Evolutionary conservation across 2,113 vertebrate species (phyloP), one percentile per base, ranked within the genome.

Genomic region (Caranx melampygus): DNA sequence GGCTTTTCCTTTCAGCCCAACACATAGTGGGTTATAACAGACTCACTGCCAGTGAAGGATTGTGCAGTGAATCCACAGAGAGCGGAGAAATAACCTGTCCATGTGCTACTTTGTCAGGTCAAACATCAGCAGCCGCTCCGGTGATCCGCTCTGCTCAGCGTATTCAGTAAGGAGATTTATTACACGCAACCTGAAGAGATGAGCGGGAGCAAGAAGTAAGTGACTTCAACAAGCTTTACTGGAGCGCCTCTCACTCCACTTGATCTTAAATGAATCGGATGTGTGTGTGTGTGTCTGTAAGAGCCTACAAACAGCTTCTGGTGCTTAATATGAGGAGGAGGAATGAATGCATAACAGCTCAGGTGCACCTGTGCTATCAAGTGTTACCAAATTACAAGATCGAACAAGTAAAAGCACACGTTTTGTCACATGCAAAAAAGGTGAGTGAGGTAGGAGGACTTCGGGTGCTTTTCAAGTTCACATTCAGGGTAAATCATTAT

Each of bases 191-290:
- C 81, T 74, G 84, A 37, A 58, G 84, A 91, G 72, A 95, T 93
- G 93, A 92, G 91, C 54, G 37, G 78, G 63, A 80, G 31, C 76
- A 94, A 90, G 82, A 94, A 94, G 94, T 95, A 90, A 92, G 94
- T 92, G 64, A 80, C 45, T 14, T 15, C 70, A 4, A 0, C 31
- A 0, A 18, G 61, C 55, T 5, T 55, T 21, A 20, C 20, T 10
- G 21, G 21, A 74, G 14, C 2, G 68, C 15, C 20, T 67, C 63
- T 73, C 40, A 51, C 67, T 31, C 15, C 1, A 6, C 31, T 58
- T 49, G 7, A 67, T 12, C 3, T n/a, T 57, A 47, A 18, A 58
- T 70, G 1, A 12, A 54, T 20, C 9, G 6, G 6, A 9, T 42
- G 40, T 42, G 40, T 42, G 49, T 51, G 45, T 47, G 3, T 47